phyloP scores from a whole-genome alignment of 2,888 invertebrate genomes.

The Magallana nippona region DNA sequence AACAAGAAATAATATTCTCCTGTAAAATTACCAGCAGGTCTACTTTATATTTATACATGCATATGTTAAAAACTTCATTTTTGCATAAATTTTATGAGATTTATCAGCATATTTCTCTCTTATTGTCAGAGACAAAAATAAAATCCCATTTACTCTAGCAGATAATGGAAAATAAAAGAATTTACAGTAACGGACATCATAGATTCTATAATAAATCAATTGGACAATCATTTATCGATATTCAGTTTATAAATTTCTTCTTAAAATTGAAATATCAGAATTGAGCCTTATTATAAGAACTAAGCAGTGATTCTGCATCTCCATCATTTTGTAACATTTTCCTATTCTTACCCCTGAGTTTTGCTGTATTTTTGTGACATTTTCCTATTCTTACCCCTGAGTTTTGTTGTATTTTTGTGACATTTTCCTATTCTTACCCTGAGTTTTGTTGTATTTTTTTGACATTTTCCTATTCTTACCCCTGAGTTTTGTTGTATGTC shows the following conservation, averaged over 20 bases:
- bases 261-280: too few species aligned
- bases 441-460: slow-evolving; percentile 57
- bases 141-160: too few species aligned
- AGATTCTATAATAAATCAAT: too few species aligned
- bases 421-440: slow-evolving; percentile 54
- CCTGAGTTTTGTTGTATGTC: slow-evolving; percentile 57
- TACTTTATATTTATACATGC: neutral
- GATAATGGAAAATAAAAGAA: too few species aligned
- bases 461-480: slow-evolving; percentile 52
- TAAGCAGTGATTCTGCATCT: neutral
- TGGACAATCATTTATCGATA: too few species aligned
- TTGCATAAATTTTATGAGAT: neutral
- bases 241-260: too few species aligned
- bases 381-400: slow-evolving; percentile 56
- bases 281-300: too few species aligned
- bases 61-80: slow-evolving; percentile 28
- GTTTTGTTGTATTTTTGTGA: slow-evolving; percentile 54
- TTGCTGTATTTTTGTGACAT: slow-evolving; percentile 50
- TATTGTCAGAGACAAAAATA: too few species aligned
- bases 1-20: neutral
- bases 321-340: neutral
- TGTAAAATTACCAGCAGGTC: too few species aligned
- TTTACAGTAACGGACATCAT: too few species aligned
- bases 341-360: slow-evolving; percentile 59
- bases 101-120: too few species aligned